Conservation (phyloP, 2,797 vertebrate genomes). For the Coccyzus lansbergi region DNA sequence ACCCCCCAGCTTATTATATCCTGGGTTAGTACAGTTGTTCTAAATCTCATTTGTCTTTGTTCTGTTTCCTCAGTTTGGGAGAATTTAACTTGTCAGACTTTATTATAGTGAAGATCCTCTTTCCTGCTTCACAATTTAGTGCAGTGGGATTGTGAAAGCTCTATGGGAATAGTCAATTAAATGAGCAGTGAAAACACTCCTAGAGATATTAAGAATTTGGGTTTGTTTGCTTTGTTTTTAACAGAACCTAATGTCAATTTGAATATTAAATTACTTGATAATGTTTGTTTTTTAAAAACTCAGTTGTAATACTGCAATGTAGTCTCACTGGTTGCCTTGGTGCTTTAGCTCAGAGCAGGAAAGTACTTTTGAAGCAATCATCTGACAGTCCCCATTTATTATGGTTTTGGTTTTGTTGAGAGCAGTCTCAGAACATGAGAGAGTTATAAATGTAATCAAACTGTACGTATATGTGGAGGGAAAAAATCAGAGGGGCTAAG, state of each 20-base stretch:
- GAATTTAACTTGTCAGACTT: constrained; percentile 38
- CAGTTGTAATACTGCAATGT: neutral
- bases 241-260: neutral
- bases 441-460: neutral
- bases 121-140: neutral
- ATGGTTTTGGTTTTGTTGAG: neutral
- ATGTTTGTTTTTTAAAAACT: neutral
- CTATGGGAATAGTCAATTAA: constrained; percentile 14
- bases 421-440: neutral
- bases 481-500: too few relatives aligned
- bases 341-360: neutral
- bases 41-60: neutral
- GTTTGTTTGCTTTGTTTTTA: constrained; percentile 24
- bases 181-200: neutral
- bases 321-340: neutral
- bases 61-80: constrained; percentile 15
- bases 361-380: neutral
- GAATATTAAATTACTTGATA: neutral
- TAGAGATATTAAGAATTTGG: constrained; percentile 13
- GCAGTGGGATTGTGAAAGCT: constrained; percentile 12
- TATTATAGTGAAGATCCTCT: constrained; percentile 15
- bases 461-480: rapidly evolving
- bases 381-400: neutral
- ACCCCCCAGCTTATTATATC: neutral
- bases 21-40: neutral